Conservation (phyloP, 1,140 invertebrate species). For the Drosophila santomea region DNA sequence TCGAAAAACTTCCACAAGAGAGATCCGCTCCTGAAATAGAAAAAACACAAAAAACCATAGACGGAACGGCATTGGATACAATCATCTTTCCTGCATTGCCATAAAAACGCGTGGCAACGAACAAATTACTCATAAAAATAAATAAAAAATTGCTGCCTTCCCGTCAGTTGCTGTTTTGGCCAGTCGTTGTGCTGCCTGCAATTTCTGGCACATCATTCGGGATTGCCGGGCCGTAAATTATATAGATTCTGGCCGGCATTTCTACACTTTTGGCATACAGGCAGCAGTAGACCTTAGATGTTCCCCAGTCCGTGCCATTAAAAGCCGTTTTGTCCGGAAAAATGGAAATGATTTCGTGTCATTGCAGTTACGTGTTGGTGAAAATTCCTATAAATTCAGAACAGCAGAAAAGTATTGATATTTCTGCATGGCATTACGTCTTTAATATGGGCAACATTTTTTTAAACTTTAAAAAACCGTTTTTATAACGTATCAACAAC, state of each 20-base stretch:
- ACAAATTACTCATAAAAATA: slow-evolving; percentile 75
- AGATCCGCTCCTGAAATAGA: slow-evolving; percentile 17
- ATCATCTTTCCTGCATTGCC: slow-evolving; percentile 69
- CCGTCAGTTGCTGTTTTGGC: slow-evolving; percentile 10
- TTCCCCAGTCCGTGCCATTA: slow-evolving; percentile 31
- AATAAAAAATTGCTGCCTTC: slow-evolving; percentile 69
- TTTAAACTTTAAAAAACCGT: too few relatives aligned
- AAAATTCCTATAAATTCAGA: slow-evolving; percentile 30
- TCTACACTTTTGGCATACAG: slow-evolving; percentile 34
- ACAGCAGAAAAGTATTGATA: not conserved
- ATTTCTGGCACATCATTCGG: slow-evolving; percentile 74
- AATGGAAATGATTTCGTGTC: slow-evolving; percentile 73
- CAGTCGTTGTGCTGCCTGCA: slow-evolving; percentile 32
- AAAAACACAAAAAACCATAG: slow-evolving; percentile 34
- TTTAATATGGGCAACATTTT: not conserved
- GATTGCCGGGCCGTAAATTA: slow-evolving; percentile 66
- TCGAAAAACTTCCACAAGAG: not conserved
- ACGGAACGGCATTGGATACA: slow-evolving; percentile 46
- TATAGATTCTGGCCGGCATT: slow-evolving; percentile 53
- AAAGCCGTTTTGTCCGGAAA: slow-evolving; percentile 53
- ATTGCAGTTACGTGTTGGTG: slow-evolving; percentile 72
- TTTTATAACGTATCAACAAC: too few relatives aligned
- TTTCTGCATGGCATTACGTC: slow-evolving; percentile 4
- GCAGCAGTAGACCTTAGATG: slow-evolving; percentile 14
- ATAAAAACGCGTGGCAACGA: slow-evolving; percentile 74